Conservation (phyloP, 64 coral and sea anemone species). For the Stylophora pistillata region DNA sequence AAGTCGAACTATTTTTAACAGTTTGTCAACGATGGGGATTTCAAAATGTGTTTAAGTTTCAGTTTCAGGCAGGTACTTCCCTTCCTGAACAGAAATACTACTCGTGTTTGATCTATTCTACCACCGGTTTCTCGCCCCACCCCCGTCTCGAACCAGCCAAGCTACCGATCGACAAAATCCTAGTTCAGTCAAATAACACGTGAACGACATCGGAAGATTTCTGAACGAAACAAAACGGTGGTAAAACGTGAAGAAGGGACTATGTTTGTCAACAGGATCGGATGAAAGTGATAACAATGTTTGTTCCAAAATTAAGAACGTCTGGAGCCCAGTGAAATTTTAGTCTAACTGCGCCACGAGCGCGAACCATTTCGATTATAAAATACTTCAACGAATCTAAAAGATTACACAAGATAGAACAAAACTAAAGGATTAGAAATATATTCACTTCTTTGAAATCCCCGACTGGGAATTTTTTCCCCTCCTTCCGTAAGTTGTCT, state of each 20-base stretch:
- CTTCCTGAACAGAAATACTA: neutral
- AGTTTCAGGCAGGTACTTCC: conserved; percentile 22
- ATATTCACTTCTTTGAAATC: neutral
- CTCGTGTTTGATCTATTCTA: neutral
- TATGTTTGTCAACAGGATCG: neutral
- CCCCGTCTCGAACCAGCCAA: conserved; percentile 26
- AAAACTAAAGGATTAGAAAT: neutral
- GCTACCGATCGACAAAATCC: neutral
- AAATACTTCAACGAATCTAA: neutral
- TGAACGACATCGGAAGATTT: neutral
- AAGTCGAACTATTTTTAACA: conserved; percentile 1
- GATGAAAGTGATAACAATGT: too few species aligned
- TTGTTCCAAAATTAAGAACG: too few species aligned
- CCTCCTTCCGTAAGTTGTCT: neutral
- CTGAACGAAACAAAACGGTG: neutral
- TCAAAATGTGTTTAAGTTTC: neutral
- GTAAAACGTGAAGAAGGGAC: neutral
- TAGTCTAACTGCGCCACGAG: too few species aligned
- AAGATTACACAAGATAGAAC: neutral
- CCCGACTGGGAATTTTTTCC: neutral
- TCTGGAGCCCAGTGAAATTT: too few species aligned
- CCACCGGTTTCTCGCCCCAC: conserved; percentile 32
- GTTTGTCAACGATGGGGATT: neutral
- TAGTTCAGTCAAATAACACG: neutral
- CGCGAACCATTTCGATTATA: too few species aligned